These are phyloP conservation scores for Rutpela maculata DNA, from an alignment of 2,888 invertebrate species.

Conservation along the genomic window DNA sequence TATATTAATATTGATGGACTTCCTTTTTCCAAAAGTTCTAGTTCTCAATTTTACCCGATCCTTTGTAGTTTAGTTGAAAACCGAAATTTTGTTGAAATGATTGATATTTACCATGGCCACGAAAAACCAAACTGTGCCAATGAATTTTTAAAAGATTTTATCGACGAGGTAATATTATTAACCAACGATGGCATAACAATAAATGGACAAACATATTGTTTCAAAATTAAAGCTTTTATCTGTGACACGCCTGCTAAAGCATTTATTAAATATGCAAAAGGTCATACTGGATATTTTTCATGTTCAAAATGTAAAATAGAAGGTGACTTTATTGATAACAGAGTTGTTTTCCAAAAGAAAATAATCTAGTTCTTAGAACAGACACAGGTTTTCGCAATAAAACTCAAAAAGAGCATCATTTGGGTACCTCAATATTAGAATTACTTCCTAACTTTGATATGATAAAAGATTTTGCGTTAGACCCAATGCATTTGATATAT, in stretches of 20 bases:
- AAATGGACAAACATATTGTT: too few relatives aligned
- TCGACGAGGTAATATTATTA: too few relatives aligned
- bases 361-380: not conserved
- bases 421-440: not conserved
- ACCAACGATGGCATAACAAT: too few relatives aligned
- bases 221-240: not conserved
- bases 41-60: too few relatives aligned
- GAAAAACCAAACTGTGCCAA: too few relatives aligned
- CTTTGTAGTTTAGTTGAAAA: too few relatives aligned
- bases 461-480: not conserved
- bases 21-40: too few relatives aligned
- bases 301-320: not conserved
- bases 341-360: not conserved
- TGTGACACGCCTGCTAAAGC: not conserved
- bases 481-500: not conserved
- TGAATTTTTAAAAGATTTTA: too few relatives aligned
- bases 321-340: not conserved
- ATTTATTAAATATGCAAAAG: not conserved
- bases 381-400: not conserved
- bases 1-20: too few relatives aligned
- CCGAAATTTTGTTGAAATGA: too few relatives aligned
- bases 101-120: too few relatives aligned
- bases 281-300: not conserved
- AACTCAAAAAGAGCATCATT: not conserved
- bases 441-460: not conserved